These are phyloP conservation scores for Brachyrhaphis roseni DNA, from an alignment of 2,797 vertebrate species.

Conservation along the genomic window DNA sequence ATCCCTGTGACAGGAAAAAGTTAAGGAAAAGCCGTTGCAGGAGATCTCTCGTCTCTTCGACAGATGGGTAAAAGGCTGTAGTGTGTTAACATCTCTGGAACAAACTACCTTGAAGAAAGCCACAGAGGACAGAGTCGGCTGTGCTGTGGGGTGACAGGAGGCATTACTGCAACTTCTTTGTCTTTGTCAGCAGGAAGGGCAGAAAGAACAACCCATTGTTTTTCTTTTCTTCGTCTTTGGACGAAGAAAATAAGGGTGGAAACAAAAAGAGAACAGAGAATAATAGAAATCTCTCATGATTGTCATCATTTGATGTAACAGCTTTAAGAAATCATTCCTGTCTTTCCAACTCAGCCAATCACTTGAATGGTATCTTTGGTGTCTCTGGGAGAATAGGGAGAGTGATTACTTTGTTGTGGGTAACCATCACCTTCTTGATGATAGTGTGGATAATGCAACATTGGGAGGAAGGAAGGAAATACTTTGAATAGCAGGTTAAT, in stretches of 20 bases:
- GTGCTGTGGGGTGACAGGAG: constrained; percentile 16
- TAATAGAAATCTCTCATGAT: not conserved
- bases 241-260: not conserved
- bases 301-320: not conserved
- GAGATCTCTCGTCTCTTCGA: not conserved
- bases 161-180: not conserved
- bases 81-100: not conserved
- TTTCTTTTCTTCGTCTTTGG: not conserved
- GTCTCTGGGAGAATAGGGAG: no score
- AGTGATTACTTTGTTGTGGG: not conserved
- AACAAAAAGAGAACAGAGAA: not conserved
- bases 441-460: not conserved
- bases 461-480: not conserved
- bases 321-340: not conserved
- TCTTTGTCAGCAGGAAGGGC: not conserved
- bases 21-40: not conserved
- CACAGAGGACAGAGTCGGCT: constrained; percentile 12
- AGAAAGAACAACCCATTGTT: not conserved
- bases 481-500: no score
- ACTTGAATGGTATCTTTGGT: no score
- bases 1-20: not conserved
- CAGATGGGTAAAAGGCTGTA: not conserved
- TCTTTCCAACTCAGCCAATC: not conserved
- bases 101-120: not conserved
- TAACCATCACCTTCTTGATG: not conserved